Base-by-base conservation (phyloP, 2,113 vertebrate species). In the Coptodon bakossiorum region DNA sequence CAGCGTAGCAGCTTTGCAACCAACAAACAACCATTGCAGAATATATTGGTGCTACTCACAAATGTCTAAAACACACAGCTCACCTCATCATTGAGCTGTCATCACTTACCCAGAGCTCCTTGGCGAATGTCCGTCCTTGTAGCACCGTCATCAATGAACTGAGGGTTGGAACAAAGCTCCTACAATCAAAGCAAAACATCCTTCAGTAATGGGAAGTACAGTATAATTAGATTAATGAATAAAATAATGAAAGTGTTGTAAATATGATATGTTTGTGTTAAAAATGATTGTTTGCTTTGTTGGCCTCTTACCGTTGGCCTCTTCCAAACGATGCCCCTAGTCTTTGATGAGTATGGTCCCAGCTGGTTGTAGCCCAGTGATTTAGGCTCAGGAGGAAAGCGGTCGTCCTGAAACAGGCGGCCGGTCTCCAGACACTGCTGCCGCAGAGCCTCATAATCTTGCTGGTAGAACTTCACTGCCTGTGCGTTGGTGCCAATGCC, bases 91-190 rank as follows among this genome's bases (percentile, higher is more conserved):
- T 11, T 13, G 4, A 71, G 16, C 6, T 19, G 19, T 61, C 12
- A 16, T 79, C 40, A 95, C 96, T 57, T 93, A 99, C 98, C 97
- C 7, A 99, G 95, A 11, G 43, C 86, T 48, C 98, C 98, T 88
- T 99, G 98, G 88, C 96, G 95, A 91, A 99, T 97, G 86, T 99
- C 98, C 3, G 96, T 97, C 81, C 97, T 95, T 7, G 97, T 98
- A 81, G 98, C 97, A 94, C 97, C 98, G 80, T 95, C 96, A 9
- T 97, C 27, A 82, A 99, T 98, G 90, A 99, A 99, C 91, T 96
- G 94, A 7, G 98, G 97, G 76, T 95, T 94, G 57, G 96, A 85
- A 24, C 96, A 98, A 34, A 99, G 88, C 29, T 99, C 98, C 98
- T 99, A 90, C 66, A 90, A 86, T 14, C 10, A 50, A 57, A 57